Percentiles rank a stretch among this genome's conserved stretches.
Conservation (phyloP, 92 coral and sea anemone species). For the Porites evermanni region DNA sequence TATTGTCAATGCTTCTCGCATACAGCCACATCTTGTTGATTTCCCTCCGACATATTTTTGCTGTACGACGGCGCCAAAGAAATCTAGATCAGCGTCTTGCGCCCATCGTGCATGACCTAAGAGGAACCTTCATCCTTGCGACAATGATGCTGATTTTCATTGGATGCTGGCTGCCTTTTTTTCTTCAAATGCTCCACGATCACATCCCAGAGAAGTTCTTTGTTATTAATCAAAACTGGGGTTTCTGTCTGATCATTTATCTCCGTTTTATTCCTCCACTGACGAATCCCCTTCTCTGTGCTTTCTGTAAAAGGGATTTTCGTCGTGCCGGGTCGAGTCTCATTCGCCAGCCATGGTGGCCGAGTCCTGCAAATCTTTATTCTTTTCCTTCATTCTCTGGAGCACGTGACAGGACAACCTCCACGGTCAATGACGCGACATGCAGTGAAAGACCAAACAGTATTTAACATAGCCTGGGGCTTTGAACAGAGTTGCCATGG, state of each 20-base stretch:
- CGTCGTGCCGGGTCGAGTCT: slow-evolving; percentile 28
- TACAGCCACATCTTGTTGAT: slow-evolving; percentile 40
- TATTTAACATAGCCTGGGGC: background rate
- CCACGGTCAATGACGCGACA: background rate
- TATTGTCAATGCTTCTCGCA: slow-evolving; percentile 31
- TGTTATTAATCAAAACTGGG: slow-evolving; percentile 47
- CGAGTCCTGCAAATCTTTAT: background rate
- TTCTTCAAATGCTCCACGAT: slow-evolving; percentile 53
- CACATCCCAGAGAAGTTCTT: slow-evolving; percentile 44
- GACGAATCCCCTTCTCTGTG: slow-evolving; percentile 64
- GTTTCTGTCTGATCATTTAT: slow-evolving; percentile 1
- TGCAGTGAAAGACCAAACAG: slow-evolving; percentile 1
- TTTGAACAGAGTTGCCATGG: background rate
- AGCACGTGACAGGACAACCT: slow-evolving; percentile 22
- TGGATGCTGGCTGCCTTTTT: slow-evolving; percentile 66
- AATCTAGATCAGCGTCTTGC: slow-evolving; percentile 35
- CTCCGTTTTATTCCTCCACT: slow-evolving; percentile 63
- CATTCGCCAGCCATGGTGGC: background rate
- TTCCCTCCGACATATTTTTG: slow-evolving; percentile 50
- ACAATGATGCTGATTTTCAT: slow-evolving; percentile 50
- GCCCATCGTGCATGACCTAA: slow-evolving; percentile 32
- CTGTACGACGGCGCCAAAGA: slow-evolving; percentile 28
- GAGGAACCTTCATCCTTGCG: slow-evolving; percentile 50
- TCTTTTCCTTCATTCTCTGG: slow-evolving; percentile 1
- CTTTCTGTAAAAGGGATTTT: slow-evolving; percentile 65